Conservation (phyloP, 2,113 vertebrate species). For the Engystomops pustulosus region DNA sequence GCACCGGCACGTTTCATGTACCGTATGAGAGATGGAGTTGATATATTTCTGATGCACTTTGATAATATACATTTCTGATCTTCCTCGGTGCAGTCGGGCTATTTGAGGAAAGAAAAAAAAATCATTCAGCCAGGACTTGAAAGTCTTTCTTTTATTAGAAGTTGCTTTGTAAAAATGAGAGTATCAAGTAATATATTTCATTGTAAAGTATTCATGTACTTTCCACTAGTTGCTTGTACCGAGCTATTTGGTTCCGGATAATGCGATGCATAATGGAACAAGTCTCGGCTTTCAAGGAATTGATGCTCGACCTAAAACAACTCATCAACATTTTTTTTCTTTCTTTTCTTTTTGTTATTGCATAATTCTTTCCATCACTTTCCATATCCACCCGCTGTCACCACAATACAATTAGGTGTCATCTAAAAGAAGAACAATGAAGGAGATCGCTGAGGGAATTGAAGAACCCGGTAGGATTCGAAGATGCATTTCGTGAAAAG, state of each 20-base stretch:
- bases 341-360: constrained; percentile 39
- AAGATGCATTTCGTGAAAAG: constrained; percentile 18
- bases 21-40: constrained; percentile 51
- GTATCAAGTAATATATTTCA: constrained; percentile 58
- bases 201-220: constrained; percentile 56
- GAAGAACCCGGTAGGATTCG: neutral
- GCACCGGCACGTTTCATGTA: constrained; percentile 58
- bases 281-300: constrained; percentile 41
- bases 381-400: constrained; percentile 13
- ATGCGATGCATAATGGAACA: constrained; percentile 51
- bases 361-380: constrained; percentile 44
- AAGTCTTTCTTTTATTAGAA: constrained; percentile 60
- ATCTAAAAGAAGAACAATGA: constrained; percentile 5
- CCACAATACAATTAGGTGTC: constrained; percentile 35
- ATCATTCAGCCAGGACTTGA: constrained; percentile 52
- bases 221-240: constrained; percentile 51
- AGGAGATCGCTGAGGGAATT: neutral
- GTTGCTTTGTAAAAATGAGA: constrained; percentile 59
- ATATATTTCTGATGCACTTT: constrained; percentile 60
- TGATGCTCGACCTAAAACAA: constrained; percentile 28
- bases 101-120: constrained; percentile 51
- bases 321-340: constrained; percentile 17
- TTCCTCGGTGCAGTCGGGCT: constrained; percentile 53
- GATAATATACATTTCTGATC: constrained; percentile 60
- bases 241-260: constrained; percentile 47